Evolutionary conservation across 2,888 invertebrate species (phyloP).

Genomic region (Temnothorax ravouxi): DNA sequence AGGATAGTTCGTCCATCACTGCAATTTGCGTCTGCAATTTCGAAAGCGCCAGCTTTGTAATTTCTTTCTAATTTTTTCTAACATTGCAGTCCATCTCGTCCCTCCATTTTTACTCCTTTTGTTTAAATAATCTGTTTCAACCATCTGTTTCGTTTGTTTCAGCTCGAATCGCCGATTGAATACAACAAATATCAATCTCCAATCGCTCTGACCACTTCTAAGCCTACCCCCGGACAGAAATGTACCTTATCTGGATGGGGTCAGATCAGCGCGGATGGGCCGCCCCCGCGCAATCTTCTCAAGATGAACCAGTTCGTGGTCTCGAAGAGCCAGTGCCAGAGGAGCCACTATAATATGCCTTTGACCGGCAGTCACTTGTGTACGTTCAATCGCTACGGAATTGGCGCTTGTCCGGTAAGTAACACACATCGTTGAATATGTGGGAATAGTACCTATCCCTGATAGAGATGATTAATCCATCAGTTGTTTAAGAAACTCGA

Average conservation of each 20-base stretch:
- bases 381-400: neutral
- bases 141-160: neutral
- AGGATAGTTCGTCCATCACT: neutral
- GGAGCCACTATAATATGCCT: neutral
- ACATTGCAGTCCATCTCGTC: neutral
- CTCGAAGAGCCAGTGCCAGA: conserved; percentile 32
- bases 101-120: neutral
- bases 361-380: conserved; percentile 52
- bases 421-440: neutral
- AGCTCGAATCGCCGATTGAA: conserved; percentile 62
- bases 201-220: conserved; percentile 53
- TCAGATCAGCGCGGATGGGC: neutral
- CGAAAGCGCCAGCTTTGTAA: neutral
- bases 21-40: neutral
- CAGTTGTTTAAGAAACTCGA: neutral
- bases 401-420: conserved; percentile 61
- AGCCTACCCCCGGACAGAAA: neutral
- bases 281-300: conserved; percentile 43
- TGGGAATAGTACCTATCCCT: neutral
- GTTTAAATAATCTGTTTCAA: too few species aligned
- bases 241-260: conserved; percentile 68
- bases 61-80: neutral
- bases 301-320: conserved; percentile 51
- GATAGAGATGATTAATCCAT: neutral
- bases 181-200: conserved; percentile 56